Evolutionary conservation across 2,797 vertebrate species (phyloP).

Genomic region (Tauraco hartlaubi): DNA sequence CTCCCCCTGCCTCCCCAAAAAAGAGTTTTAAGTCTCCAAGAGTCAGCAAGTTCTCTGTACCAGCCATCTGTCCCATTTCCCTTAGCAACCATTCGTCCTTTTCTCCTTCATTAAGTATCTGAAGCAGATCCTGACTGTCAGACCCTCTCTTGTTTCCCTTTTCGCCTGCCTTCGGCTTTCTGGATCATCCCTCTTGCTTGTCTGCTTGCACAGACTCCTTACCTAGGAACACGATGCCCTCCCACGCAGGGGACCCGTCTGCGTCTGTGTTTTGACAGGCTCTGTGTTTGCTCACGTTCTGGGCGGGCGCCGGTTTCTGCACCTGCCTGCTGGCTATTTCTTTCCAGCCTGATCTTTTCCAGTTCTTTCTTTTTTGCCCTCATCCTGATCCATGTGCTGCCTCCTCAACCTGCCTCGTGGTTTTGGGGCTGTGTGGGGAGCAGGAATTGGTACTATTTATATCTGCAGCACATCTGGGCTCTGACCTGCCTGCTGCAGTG

Average conservation of each 20-base stretch:
- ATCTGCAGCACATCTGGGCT: background rate
- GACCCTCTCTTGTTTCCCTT: background rate
- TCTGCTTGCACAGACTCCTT: background rate
- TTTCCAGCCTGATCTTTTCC: background rate
- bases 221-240: background rate
- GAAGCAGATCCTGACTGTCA: slow-evolving; percentile 21
- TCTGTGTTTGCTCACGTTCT: background rate
- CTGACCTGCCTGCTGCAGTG: background rate
- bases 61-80: slow-evolving; percentile 66
- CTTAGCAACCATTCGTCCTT: slow-evolving; percentile 53
- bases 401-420: background rate
- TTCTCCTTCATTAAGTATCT: slow-evolving; percentile 1
- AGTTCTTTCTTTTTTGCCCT: background rate
- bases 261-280: background rate
- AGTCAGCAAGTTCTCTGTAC: slow-evolving; percentile 38
- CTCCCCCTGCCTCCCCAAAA: background rate
- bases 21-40: background rate
- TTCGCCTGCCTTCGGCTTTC: background rate
- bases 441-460: background rate
- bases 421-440: background rate
- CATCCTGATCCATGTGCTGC: background rate
- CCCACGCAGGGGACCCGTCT: background rate
- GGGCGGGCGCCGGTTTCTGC: background rate
- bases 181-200: background rate
- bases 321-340: background rate